Base-by-base conservation (phyloP, 2,797 vertebrate species). In the Crenuchus spilurus region DNA sequence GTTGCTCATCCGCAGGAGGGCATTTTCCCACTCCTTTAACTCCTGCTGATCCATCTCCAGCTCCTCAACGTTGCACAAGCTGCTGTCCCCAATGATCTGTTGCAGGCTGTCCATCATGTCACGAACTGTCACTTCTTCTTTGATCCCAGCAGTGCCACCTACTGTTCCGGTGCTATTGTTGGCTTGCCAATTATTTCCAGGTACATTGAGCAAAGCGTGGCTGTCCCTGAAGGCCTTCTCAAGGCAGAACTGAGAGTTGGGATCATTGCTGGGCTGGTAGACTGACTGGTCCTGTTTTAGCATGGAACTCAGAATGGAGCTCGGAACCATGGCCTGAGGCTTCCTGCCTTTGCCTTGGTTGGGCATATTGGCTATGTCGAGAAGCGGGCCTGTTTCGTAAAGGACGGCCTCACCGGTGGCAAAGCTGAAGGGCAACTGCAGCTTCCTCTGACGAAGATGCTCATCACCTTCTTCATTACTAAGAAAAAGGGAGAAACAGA, bases 381-480 rank as follows among this genome's bases (percentile, higher is more conserved):
- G 0, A 6, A 78, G 44, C 0, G 83, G 84, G 0, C 49, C 1
- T 0, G 71, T 31, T 0, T 94, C 89, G 2, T 94, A 94, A 4
- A 94, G 86, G 55, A 92, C 0, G 0, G 87, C 92, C 52, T 94
- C 93, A 0, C 92, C 92, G 0, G 88, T 90, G 70, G 92, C 4
- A 1, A 87, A 91, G 80, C 60, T 88, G 57, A 94, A 94, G 0
- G 93, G 91, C 22, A 94, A 61, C 83, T 90, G 88, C 76, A 90
- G 68, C 6, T 84, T 87, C 10, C 93, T 83, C 24, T 91, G 86
- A 14, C 81, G 88, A 3, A 94, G 79, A 18, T 94, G 86, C 20
- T 94, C 91, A 39, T 93, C 91, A 0, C 93, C 93, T 74, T 94
- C 93, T 49, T 92, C 90, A 28, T 92, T 92, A 35, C 93, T 94